phyloP scores from a whole-genome alignment of 2,113 vertebrate genomes.

The Semicossyphus pulcher region DNA sequence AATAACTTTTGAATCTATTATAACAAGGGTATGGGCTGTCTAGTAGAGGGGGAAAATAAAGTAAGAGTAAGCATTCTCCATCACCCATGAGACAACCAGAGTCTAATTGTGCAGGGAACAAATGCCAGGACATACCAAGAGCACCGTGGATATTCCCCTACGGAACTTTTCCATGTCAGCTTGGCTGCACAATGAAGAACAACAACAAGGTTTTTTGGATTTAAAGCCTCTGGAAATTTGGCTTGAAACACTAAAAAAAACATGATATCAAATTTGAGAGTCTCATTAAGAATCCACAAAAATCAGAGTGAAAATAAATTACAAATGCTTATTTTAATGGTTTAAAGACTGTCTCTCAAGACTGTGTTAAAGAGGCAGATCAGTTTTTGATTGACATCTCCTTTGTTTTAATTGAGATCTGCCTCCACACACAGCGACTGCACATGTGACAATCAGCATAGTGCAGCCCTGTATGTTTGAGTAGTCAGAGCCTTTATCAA shows the following conservation, averaged over 20 bases:
- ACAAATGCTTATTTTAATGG: neutral
- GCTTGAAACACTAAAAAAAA: neutral
- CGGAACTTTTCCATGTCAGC: constrained; percentile 70
- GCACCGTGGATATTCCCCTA: constrained; percentile 40
- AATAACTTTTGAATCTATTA: constrained; percentile 37
- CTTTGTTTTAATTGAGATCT: too few species aligned
- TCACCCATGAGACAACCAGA: constrained; percentile 55
- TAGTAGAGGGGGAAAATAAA: neutral
- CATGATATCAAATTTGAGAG: neutral
- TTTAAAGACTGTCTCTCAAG: neutral
- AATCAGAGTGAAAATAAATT: neutral
- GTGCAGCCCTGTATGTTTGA: too few species aligned
- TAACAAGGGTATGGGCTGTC: neutral
- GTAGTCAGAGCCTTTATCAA: too few species aligned
- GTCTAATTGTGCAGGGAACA: constrained; percentile 49
- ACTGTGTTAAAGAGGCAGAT: too few species aligned
- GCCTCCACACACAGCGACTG: too few species aligned
- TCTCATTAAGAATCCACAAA: neutral
- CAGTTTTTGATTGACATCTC: too few species aligned
- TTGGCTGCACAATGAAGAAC: constrained; percentile 59
- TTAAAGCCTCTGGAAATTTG: neutral
- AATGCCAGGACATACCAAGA: constrained; percentile 46
- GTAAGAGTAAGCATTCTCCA: constrained; percentile 46
- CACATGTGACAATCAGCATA: too few species aligned
- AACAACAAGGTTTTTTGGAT: constrained; percentile 42